Evolutionary conservation across 2,888 invertebrate genomes (phyloP).

Genomic region (Chymomyza fuscimana): DNA sequence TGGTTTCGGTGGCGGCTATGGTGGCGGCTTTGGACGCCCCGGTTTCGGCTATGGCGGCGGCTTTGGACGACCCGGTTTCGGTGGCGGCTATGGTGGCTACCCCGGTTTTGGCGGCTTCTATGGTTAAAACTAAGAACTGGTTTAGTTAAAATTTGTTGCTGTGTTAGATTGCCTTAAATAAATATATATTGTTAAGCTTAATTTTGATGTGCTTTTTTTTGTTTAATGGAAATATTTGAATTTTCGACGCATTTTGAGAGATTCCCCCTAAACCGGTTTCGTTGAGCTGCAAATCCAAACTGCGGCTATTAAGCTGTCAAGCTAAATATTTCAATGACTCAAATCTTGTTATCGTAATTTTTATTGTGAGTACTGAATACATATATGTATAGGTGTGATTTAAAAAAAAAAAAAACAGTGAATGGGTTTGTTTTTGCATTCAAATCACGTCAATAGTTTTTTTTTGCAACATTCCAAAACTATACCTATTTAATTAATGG

Average conservation of each 20-base stretch:
- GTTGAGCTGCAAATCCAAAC: neutral
- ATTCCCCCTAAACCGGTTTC: neutral
- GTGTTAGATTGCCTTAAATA: neutral
- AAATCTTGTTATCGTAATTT: neutral
- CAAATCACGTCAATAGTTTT: neutral
- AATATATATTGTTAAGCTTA: neutral
- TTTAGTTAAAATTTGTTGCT: neutral
- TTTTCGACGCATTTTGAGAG: neutral
- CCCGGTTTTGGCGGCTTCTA: constrained; percentile 7
- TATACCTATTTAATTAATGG: neutral
- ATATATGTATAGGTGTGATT: neutral
- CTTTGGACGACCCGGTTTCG: constrained; percentile 18
- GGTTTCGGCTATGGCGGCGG: neutral
- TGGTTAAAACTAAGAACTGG: constrained; percentile 2
- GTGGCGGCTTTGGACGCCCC: constrained; percentile 9
- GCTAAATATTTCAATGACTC: neutral
- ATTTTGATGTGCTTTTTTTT: neutral
- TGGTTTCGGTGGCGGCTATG: constrained; percentile 11
- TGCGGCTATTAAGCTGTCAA: neutral
- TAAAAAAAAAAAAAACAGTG: neutral
- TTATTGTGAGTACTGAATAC: neutral
- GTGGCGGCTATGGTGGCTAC: neutral
- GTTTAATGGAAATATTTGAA: neutral
- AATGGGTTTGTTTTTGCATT: neutral
- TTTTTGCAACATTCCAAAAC: neutral